Percentiles rank a stretch among this genome's conserved stretches.
These are phyloP conservation scores for Mycalesis mineus DNA, from an alignment of 2,888 invertebrate species.

Conservation along the genomic window DNA sequence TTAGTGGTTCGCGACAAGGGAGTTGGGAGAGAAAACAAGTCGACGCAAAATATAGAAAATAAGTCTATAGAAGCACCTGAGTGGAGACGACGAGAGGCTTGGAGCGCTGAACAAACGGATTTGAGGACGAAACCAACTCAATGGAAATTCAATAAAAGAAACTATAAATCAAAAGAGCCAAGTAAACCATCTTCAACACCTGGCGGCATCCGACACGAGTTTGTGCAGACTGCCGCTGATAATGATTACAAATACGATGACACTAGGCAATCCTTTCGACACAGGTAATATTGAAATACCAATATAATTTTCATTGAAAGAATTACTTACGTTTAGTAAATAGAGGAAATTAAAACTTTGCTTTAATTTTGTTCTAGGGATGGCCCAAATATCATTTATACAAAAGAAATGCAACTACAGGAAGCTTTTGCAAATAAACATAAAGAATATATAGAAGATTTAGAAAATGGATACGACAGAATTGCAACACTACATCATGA, in stretches of 20 bases:
- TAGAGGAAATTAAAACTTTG: no score
- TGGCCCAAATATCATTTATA: slow-evolving; percentile 76
- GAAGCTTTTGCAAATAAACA: slow-evolving; percentile 71
- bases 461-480: slow-evolving; percentile 77
- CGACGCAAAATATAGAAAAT: slow-evolving; percentile 84
- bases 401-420: slow-evolving; percentile 76
- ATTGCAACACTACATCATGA: slow-evolving; percentile 71
- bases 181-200: slow-evolving; percentile 71
- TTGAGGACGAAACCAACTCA: slow-evolving; percentile 82
- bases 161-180: slow-evolving; percentile 72
- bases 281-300: slow-evolving; percentile 47
- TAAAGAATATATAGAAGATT: slow-evolving; percentile 78
- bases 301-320: no score
- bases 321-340: no score
- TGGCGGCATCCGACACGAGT: slow-evolving; percentile 69
- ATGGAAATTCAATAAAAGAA: slow-evolving; percentile 86
- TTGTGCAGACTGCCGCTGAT: slow-evolving; percentile 65
- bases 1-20: slow-evolving; percentile 85
- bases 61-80: slow-evolving; percentile 87
- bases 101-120: slow-evolving; percentile 88
- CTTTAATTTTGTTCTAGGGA: slow-evolving; percentile 51
- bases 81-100: slow-evolving; percentile 89
- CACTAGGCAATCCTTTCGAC: slow-evolving; percentile 60
- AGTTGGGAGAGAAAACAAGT: slow-evolving; percentile 85
- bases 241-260: slow-evolving; percentile 71